These are phyloP conservation scores for Augochlorella aurata DNA, from an alignment of 2,888 invertebrate genomes.

Conservation along the genomic window DNA sequence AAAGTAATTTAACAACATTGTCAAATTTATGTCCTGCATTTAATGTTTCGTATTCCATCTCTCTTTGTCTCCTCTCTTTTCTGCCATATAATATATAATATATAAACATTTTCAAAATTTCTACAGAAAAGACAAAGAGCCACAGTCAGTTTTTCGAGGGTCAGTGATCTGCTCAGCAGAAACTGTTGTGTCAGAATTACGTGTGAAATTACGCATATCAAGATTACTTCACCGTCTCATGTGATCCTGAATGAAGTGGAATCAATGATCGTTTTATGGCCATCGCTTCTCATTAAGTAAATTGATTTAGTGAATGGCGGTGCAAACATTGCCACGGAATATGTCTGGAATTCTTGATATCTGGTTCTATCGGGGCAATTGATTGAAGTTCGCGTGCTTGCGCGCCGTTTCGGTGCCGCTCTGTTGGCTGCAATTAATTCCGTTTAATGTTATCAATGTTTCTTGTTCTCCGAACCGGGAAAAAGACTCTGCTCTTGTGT, in stretches of 20 bases:
- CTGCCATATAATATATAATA: too few relatives aligned
- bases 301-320: constrained; percentile 33
- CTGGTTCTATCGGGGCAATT: constrained; percentile 8
- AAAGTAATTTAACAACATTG: too few relatives aligned
- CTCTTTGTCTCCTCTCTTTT: too few relatives aligned
- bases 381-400: neutral
- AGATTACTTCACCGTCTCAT: constrained; percentile 27
- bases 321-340: constrained; percentile 30
- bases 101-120: too few relatives aligned
- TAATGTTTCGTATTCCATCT: too few relatives aligned
- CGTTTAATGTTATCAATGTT: neutral
- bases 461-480: neutral
- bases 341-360: constrained; percentile 32
- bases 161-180: too few relatives aligned
- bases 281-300: constrained; percentile 20
- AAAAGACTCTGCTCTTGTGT: neutral
- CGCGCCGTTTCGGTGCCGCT: neutral
- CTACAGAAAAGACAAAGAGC: too few relatives aligned
- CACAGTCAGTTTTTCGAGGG: too few relatives aligned
- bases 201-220: constrained; percentile 36
- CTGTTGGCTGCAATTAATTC: constrained; percentile 12
- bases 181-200: neutral
- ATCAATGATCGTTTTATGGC: constrained; percentile 47
- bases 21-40: too few relatives aligned
- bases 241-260: constrained; percentile 37